Conservation (phyloP, 2,797 vertebrate genomes). For the Selene dorsalis region DNA sequence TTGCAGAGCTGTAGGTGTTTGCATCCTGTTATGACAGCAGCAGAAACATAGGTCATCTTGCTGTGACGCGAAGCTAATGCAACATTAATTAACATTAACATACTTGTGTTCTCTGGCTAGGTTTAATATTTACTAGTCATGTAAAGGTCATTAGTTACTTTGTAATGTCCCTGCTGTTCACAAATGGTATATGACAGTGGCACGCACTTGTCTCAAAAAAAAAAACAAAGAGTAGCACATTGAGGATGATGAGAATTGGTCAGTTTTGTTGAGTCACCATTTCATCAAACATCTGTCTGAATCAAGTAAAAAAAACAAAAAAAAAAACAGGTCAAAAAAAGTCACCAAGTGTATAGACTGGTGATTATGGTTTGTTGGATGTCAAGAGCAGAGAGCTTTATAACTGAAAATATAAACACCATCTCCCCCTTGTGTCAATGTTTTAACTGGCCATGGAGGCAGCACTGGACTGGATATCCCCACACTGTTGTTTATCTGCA, state of each 20-base stretch:
- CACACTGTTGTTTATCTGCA: neutral
- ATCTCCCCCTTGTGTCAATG: conserved; percentile 66
- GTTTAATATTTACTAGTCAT: conserved; percentile 27
- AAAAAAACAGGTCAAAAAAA: neutral
- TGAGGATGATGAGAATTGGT: too few relatives aligned
- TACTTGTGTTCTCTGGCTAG: conserved; percentile 24
- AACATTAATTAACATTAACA: conserved; percentile 39
- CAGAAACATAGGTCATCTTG: neutral
- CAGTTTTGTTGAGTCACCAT: neutral
- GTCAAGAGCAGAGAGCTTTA: conserved; percentile 9
- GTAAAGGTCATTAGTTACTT: conserved; percentile 21
- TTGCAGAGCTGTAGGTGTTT: neutral
- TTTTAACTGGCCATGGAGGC: neutral
- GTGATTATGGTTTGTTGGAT: neutral
- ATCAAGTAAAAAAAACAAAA: neutral
- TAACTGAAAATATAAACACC: conserved; percentile 44
- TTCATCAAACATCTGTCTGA: neutral
- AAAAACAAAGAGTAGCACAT: too few relatives aligned
- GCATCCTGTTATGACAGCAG: neutral
- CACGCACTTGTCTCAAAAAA: neutral
- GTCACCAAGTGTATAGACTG: neutral
- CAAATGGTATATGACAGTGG: neutral
- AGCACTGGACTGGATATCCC: neutral
- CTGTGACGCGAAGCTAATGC: conserved; percentile 10
- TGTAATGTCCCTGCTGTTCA: neutral